A percentile compares a stretch with the other conserved stretches of the same genome.
Conservation (phyloP, 2,113 vertebrate species). For the Lanius ludovicianus region DNA sequence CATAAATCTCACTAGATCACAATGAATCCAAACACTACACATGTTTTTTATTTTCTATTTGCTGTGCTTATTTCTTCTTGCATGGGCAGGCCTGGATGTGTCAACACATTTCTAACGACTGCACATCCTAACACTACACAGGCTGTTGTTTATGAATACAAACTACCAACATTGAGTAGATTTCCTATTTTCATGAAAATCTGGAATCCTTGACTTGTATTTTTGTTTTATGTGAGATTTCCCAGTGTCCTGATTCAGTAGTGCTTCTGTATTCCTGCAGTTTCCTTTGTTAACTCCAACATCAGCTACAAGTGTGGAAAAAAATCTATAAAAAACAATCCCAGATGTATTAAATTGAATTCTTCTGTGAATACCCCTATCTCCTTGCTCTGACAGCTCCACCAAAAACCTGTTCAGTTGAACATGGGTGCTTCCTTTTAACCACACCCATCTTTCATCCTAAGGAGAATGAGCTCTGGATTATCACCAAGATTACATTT, state of each 20-base stretch:
- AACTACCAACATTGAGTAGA: background rate
- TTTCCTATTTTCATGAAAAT: background rate
- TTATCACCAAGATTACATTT: background rate
- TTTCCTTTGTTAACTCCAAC: background rate
- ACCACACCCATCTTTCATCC: background rate
- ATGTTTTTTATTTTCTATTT: background rate
- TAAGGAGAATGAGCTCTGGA: background rate
- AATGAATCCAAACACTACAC: background rate
- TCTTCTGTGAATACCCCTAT: background rate
- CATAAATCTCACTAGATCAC: background rate
- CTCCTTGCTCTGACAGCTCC: background rate
- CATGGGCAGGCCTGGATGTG: background rate
- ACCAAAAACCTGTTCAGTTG: background rate
- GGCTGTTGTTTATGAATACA: background rate
- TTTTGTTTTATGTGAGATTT: background rate
- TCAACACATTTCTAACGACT: background rate
- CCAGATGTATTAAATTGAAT: background rate
- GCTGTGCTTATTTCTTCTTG: background rate
- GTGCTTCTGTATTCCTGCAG: background rate
- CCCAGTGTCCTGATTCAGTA: background rate
- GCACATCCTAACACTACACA: background rate
- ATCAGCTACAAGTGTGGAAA: background rate
- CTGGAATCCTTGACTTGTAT: background rate
- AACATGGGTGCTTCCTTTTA: fast-evolving
- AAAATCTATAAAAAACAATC: background rate